A percentile compares a stretch with the other conserved stretches of the same genome.
Conservation (phyloP, 2,888 invertebrate genomes). For the Sinhomidia bicolor region DNA sequence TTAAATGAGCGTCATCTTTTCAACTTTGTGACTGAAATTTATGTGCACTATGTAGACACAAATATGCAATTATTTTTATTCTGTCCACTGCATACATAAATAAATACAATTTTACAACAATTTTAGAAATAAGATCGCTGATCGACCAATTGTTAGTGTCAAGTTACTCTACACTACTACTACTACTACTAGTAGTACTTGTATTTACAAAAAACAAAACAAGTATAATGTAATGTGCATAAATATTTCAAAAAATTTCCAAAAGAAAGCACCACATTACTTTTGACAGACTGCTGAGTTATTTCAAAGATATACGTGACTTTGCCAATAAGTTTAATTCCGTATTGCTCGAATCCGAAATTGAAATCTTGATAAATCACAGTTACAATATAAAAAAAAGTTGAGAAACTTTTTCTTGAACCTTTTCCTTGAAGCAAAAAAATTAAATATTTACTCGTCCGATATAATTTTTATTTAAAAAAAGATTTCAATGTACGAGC, state of each 20-base stretch:
- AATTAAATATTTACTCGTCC: too few relatives aligned
- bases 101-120: background rate
- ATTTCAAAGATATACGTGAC: constrained; percentile 30
- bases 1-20: background rate
- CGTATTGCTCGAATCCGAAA: background rate
- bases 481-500: too few relatives aligned
- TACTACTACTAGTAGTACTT: too few relatives aligned
- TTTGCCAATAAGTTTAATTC: background rate
- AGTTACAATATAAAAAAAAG: too few relatives aligned
- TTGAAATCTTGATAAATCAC: background rate
- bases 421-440: too few relatives aligned
- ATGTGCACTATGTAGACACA: background rate
- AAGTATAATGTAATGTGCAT: too few relatives aligned
- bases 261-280: constrained; percentile 5
- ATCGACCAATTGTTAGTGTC: background rate
- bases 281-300: constrained; percentile 60
- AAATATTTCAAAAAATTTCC: background rate
- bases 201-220: too few relatives aligned
- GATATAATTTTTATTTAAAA: too few relatives aligned
- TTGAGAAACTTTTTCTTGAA: too few relatives aligned
- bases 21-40: background rate
- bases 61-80: background rate
- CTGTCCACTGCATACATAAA: background rate
- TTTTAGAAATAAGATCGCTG: background rate
- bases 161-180: too few relatives aligned